Percentiles rank a stretch among this genome's conserved stretches.
Evolutionary conservation across 2,888 invertebrate species (phyloP).

Genomic region (Phragmatobia fuliginosa): DNA sequence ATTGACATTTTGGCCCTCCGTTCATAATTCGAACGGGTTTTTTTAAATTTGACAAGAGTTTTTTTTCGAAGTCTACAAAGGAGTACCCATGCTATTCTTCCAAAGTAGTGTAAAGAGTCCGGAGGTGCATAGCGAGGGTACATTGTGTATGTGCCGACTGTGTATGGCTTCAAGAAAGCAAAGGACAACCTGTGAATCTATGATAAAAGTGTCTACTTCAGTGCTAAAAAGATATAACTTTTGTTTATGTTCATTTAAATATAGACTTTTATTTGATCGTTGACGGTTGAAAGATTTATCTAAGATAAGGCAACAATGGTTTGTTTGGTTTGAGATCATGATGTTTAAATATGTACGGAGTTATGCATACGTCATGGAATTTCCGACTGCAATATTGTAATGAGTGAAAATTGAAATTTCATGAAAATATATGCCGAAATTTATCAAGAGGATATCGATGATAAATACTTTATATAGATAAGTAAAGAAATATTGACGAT

Average conservation of each 20-base stretch:
- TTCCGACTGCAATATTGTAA: slow-evolving; percentile 26
- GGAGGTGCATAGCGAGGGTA: slow-evolving; percentile 77
- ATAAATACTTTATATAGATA: slow-evolving; percentile 24
- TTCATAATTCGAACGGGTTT: slow-evolving; percentile 14
- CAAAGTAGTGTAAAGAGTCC: slow-evolving; percentile 68
- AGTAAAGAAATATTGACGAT: slow-evolving; percentile 46
- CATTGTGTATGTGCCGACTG: slow-evolving; percentile 72
- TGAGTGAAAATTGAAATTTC: slow-evolving; percentile 18
- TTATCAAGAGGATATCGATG: slow-evolving; percentile 10
- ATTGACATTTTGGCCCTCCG: neutral
- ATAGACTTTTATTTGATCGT: slow-evolving; percentile 68
- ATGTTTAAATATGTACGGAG: slow-evolving; percentile 36
- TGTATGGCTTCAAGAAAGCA: slow-evolving; percentile 74
- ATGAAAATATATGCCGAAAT: slow-evolving; percentile 28
- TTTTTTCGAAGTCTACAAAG: slow-evolving; percentile 58
- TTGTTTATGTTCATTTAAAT: slow-evolving; percentile 81
- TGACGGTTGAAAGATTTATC: slow-evolving; percentile 50
- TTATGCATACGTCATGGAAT: slow-evolving; percentile 37
- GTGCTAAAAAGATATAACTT: slow-evolving; percentile 81
- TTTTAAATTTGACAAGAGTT: slow-evolving; percentile 33
- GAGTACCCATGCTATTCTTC: slow-evolving; percentile 83
- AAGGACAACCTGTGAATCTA: slow-evolving; percentile 72
- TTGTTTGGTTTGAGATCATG: slow-evolving; percentile 40
- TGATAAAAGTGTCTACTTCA: slow-evolving; percentile 74
- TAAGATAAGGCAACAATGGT: slow-evolving; percentile 42